phyloP scores from a whole-genome alignment of 2,797 vertebrate species.

The Eospalax fontanierii region DNA sequence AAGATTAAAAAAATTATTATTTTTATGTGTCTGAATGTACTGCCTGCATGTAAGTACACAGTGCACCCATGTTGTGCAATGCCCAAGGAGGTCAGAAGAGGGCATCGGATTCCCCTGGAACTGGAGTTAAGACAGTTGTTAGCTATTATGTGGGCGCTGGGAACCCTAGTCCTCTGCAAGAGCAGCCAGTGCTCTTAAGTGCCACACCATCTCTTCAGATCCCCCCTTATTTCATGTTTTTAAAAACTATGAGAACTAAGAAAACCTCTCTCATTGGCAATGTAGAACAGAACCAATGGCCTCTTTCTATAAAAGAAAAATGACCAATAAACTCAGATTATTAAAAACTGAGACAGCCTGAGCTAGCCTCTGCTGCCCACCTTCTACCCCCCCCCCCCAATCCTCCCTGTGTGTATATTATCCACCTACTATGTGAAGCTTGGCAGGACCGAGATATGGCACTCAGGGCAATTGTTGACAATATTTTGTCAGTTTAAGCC shows the following conservation, averaged over 20 bases:
- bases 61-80: too few relatives aligned
- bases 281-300: background rate
- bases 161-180: too few relatives aligned
- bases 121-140: too few relatives aligned
- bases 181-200: too few relatives aligned
- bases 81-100: too few relatives aligned
- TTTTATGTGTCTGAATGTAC: too few relatives aligned
- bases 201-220: too few relatives aligned
- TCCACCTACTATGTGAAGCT: background rate
- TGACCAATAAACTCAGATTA: slow-evolving; percentile 18
- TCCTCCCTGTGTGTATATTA: background rate
- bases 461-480: background rate
- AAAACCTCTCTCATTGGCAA: background rate
- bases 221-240: too few relatives aligned
- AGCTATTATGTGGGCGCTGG: too few relatives aligned
- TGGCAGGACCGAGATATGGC: background rate
- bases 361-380: background rate
- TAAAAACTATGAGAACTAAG: background rate
- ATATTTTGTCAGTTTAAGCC: background rate
- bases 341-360: background rate
- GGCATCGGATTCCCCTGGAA: too few relatives aligned
- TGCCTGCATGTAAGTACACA: too few relatives aligned
- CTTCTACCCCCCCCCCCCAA: background rate
- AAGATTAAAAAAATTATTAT: too few relatives aligned
- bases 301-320: background rate